Conservation (phyloP, 2,797 vertebrate species). For the Nothura maculosa region DNA sequence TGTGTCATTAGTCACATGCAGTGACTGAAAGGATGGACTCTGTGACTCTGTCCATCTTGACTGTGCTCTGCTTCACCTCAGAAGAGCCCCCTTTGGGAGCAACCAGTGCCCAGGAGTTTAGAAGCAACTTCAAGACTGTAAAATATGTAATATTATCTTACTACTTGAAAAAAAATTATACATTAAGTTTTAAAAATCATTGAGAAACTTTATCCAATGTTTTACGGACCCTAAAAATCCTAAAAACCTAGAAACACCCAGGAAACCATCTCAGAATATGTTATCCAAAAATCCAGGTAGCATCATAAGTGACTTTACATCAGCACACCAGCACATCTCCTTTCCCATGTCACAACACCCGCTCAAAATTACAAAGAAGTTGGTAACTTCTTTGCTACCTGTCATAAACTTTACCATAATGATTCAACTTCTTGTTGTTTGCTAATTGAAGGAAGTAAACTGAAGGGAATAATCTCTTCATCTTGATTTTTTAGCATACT, state of each 20-base stretch:
- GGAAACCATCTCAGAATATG: not conserved
- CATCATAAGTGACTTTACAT: not conserved
- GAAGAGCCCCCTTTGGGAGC: not conserved
- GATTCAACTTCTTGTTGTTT: conserved; percentile 20
- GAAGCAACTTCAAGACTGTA: not conserved
- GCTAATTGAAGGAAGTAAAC: conserved; percentile 4
- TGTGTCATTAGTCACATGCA: not conserved
- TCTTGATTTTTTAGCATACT: not conserved
- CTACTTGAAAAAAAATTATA: not conserved
- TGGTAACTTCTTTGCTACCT: not conserved
- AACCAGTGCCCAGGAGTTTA: not conserved
- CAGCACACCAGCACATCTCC: not conserved
- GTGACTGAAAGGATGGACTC: fast-evolving
- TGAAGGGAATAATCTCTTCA: not conserved
- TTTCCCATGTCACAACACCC: not conserved
- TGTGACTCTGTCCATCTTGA: fast-evolving
- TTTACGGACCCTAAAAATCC: not conserved
- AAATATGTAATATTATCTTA: not conserved
- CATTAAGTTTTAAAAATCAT: not conserved
- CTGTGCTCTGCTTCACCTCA: not conserved
- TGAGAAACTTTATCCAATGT: not conserved
- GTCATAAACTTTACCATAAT: not conserved
- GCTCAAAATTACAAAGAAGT: not conserved
- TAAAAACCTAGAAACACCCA: not conserved
- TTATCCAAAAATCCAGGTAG: not conserved